Percentiles rank a stretch among this genome's conserved stretches.
phyloP scores from a whole-genome alignment of 2,888 invertebrate genomes.

The Drosophila vallismaia region DNA sequence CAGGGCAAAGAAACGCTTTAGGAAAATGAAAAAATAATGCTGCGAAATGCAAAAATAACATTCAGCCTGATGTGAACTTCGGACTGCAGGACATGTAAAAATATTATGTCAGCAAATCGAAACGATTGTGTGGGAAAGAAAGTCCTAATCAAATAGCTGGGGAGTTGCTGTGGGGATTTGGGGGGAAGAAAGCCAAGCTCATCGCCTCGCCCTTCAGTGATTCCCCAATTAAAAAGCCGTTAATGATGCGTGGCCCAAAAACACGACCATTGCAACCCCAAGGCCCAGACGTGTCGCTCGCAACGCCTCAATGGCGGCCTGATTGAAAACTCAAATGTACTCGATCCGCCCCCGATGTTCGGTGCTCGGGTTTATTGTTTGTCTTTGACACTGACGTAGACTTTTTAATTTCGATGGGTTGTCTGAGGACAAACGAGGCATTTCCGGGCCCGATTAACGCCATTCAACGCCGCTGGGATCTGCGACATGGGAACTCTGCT shows the following conservation, averaged over 20 bases:
- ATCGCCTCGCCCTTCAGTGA: slow-evolving; percentile 12
- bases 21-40: slow-evolving; percentile 60
- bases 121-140: slow-evolving; percentile 49
- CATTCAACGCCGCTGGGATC: slow-evolving; percentile 28
- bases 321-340: slow-evolving; percentile 76
- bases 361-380: slow-evolving; percentile 53
- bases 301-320: slow-evolving; percentile 76
- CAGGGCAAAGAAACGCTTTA: slow-evolving; percentile 38
- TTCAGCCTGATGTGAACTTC: slow-evolving; percentile 23
- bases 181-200: not conserved
- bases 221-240: slow-evolving; percentile 55
- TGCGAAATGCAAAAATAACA: slow-evolving; percentile 54
- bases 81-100: slow-evolving; percentile 23
- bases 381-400: slow-evolving; percentile 50
- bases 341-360: slow-evolving; percentile 15
- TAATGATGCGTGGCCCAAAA: slow-evolving; percentile 59
- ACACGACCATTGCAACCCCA: slow-evolving; percentile 23
- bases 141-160: slow-evolving; percentile 26
- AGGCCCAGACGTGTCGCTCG: slow-evolving; percentile 66
- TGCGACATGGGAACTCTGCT: slow-evolving; percentile 8
- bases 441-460: slow-evolving; percentile 72
- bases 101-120: slow-evolving; percentile 38
- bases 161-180: not conserved
- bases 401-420: slow-evolving; percentile 56
- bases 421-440: slow-evolving; percentile 70